Evolutionary conservation across 1,140 invertebrate genomes (phyloP).

Genomic region (Diabrotica virgifera): DNA sequence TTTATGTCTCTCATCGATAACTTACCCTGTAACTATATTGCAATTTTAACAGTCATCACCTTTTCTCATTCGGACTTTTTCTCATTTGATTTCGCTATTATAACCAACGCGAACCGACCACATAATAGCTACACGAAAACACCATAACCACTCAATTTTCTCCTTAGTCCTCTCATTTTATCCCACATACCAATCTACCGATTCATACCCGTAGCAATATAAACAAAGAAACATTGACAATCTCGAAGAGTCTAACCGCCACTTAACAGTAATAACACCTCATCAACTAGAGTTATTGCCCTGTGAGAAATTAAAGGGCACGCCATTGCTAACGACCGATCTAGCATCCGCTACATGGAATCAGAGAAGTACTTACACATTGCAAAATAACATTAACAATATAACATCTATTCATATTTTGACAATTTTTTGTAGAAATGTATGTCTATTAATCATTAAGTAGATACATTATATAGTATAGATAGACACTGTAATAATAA

Average conservation of each 20-base stretch:
- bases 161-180: background rate
- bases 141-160: background rate
- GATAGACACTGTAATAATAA: too few relatives aligned
- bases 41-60: too few relatives aligned
- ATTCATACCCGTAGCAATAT: conserved; percentile 3
- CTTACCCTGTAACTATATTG: too few relatives aligned
- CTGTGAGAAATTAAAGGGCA: conserved; percentile 11
- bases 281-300: conserved; percentile 8
- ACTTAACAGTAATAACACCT: conserved; percentile 2
- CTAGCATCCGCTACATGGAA: background rate
- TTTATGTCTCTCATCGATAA: too few relatives aligned
- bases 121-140: background rate
- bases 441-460: too few relatives aligned
- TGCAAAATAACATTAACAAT: too few relatives aligned
- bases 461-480: too few relatives aligned
- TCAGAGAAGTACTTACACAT: background rate
- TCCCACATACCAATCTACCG: background rate
- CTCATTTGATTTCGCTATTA: too few relatives aligned
- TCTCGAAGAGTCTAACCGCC: background rate
- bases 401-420: too few relatives aligned
- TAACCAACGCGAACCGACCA: too few relatives aligned
- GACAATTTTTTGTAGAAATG: too few relatives aligned
- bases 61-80: too few relatives aligned
- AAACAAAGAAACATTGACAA: conserved; percentile 3
- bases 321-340: conserved; percentile 9